Base-by-base conservation (phyloP, 1,140 invertebrate species). In the Diachasma alloeum region DNA sequence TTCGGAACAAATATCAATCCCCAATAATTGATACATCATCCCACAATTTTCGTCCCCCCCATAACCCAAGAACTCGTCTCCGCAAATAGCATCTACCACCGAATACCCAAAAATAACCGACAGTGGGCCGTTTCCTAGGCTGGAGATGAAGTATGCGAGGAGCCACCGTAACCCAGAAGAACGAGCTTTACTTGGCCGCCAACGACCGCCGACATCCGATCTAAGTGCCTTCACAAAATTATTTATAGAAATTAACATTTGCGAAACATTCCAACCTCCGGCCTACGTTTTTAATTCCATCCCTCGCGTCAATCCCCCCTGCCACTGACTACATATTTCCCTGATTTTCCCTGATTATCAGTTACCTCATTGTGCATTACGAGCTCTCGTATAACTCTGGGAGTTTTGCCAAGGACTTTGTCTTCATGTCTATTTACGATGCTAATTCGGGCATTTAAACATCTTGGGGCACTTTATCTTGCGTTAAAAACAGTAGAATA, bases 131-230 rank as follows among this genome's bases (percentile, higher is more conserved):
- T 83, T 81, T 78, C 79, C 80, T 78, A 74, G 73, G 68, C 69
- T 66, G 46, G 46, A 71, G 72, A 79, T 56, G 31, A 75, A 79
- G 79, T 80, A 79, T 46, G 31, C n/a, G 59, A 53, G 42, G 22
- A 71, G 17, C 75, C 74, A 68, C 24, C 74, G 76, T 85, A 84
- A 84, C 82, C 80, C 84, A 83, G 82, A 83, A 83, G 84, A 85
- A 83, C 87, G 87, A 83, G 87, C 88, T 90, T 89, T 89, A 89
- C 88, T 89, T 90, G 87, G 88, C 86, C 84, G 84, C 82, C 84
- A 85, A 88, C 85, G 83, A 79, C 84, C 84, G 83, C 87, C 86
- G 88, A 90, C 87, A 90, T 86, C 84, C 85, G 88, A 90, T 90
- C 88, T 87, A 87, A 87, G 85, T 85, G 82, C 77, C 83, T 81